A percentile compares a stretch with the other conserved stretches of the same genome.
These are phyloP conservation scores for Agrilus cyanescens DNA, from an alignment of 2,888 invertebrate genomes.

Conservation along the genomic window DNA sequence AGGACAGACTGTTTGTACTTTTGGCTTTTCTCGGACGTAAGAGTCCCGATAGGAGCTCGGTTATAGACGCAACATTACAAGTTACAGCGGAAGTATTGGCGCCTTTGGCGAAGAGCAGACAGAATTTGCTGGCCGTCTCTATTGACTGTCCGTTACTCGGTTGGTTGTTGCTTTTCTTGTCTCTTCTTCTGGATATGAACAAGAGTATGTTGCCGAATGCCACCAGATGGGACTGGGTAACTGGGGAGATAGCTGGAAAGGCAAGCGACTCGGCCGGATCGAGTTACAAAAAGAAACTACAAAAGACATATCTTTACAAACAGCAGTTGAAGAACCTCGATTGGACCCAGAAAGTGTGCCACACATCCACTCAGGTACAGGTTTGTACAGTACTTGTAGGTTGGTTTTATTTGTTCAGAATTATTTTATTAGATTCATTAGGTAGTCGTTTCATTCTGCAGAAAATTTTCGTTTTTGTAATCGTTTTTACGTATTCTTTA, in stretches of 20 bases:
- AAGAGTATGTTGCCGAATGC: conserved; percentile 26
- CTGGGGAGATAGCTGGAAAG: conserved; percentile 53
- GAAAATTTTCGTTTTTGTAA: not conserved
- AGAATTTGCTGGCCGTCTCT: conserved; percentile 40
- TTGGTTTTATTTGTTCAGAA: conserved; percentile 1
- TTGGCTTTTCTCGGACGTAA: conserved; percentile 79
- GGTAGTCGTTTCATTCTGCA: too few relatives aligned
- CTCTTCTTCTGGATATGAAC: conserved; percentile 51
- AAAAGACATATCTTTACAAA: conserved; percentile 58
- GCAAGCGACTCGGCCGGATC: conserved; percentile 28
- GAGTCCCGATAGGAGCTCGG: conserved; percentile 51
- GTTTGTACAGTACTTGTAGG: conserved; percentile 13
- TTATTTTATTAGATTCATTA: too few relatives aligned
- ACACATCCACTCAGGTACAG: conserved; percentile 39
- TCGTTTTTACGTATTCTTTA: conserved; percentile 18
- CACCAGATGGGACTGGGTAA: conserved; percentile 82
- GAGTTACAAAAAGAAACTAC: conserved; percentile 50
- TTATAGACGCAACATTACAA: conserved; percentile 51
- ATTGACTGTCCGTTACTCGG: conserved; percentile 57
- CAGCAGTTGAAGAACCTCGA: conserved; percentile 57
- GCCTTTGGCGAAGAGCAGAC: conserved; percentile 31
- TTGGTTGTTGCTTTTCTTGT: conserved; percentile 65
- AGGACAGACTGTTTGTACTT: conserved; percentile 80
- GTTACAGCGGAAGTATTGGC: conserved; percentile 48
- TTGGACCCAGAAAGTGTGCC: conserved; percentile 49